Evolutionary conservation across 2,113 vertebrate species (phyloP).

Genomic region (Cephalopterus ornatus): DNA sequence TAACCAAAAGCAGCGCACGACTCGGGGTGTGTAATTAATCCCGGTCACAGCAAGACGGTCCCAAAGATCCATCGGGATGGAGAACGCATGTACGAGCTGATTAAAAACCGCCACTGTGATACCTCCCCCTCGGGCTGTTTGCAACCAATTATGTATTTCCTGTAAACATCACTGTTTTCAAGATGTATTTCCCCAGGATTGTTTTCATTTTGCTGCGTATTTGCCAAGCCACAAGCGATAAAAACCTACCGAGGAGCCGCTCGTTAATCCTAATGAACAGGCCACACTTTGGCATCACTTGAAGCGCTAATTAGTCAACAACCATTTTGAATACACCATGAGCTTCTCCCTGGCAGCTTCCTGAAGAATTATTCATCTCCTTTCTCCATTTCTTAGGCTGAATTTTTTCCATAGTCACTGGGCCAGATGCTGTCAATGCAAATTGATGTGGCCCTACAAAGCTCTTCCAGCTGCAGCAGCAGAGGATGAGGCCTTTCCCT

Average conservation of each 20-base stretch:
- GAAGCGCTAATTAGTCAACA: slow-evolving; percentile 22
- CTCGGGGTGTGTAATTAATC: not conserved
- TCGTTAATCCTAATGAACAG: not conserved
- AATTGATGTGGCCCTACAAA: not conserved
- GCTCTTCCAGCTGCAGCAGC: too few species aligned
- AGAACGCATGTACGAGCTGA: not conserved
- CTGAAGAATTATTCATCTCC: not conserved
- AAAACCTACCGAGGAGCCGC: not conserved
- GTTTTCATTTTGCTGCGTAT: not conserved
- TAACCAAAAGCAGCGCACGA: not conserved
- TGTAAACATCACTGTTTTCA: not conserved
- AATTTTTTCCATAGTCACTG: not conserved
- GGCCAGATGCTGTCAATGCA: not conserved
- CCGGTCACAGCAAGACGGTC: not conserved
- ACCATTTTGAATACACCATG: not conserved
- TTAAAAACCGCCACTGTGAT: not conserved
- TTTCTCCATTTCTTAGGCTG: fast-evolving
- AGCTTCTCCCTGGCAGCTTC: not conserved
- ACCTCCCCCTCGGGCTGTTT: not conserved
- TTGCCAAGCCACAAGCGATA: not conserved
- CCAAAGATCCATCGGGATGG: not conserved
- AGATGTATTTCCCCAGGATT: not conserved
- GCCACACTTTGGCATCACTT: not conserved
- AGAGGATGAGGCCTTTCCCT: not conserved
- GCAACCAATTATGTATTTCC: not conserved